Conservation (phyloP, 2,113 vertebrate species). For the Mola mola region DNA sequence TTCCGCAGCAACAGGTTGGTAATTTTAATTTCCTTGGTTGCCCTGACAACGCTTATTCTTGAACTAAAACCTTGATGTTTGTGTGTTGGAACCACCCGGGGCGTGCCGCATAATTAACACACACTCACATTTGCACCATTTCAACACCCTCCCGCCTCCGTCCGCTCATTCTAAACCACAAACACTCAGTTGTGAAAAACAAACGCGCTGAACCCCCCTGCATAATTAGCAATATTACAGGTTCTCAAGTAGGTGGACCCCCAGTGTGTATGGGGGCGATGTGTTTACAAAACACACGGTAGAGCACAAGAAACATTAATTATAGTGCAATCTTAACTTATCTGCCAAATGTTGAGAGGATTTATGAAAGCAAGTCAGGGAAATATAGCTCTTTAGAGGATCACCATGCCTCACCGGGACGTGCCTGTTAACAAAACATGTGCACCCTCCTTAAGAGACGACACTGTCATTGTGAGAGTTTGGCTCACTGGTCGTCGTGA, state of each 20-base stretch:
- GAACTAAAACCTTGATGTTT: conserved; percentile 12
- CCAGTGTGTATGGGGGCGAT: not conserved
- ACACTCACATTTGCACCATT: conserved; percentile 20
- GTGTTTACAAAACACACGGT: conserved; percentile 67
- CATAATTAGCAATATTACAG: conserved; percentile 39
- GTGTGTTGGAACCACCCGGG: conserved; percentile 4
- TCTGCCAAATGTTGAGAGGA: conserved; percentile 65
- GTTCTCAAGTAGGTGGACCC: conserved; percentile 32
- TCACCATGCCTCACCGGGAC: not conserved
- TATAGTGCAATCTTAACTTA: conserved; percentile 60
- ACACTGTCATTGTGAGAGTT: conserved; percentile 31
- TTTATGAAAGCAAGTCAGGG: conserved; percentile 38
- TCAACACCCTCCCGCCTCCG: conserved; percentile 20
- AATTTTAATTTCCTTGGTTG: conserved; percentile 20
- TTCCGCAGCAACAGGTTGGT: conserved; percentile 12
- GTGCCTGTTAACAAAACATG: conserved; percentile 24
- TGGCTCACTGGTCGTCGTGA: no score
- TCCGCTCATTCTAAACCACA: conserved; percentile 30
- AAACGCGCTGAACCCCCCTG: conserved; percentile 17
- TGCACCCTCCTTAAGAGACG: not conserved
- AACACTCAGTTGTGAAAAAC: conserved; percentile 46
- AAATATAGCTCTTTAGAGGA: conserved; percentile 16
- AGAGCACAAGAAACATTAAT: conserved; percentile 62
- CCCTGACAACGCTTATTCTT: conserved; percentile 29
- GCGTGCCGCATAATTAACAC: conserved; percentile 6